These are phyloP conservation scores for Cyanistes caeruleus DNA, from an alignment of 2,113 vertebrate species.

Conservation along the genomic window DNA sequence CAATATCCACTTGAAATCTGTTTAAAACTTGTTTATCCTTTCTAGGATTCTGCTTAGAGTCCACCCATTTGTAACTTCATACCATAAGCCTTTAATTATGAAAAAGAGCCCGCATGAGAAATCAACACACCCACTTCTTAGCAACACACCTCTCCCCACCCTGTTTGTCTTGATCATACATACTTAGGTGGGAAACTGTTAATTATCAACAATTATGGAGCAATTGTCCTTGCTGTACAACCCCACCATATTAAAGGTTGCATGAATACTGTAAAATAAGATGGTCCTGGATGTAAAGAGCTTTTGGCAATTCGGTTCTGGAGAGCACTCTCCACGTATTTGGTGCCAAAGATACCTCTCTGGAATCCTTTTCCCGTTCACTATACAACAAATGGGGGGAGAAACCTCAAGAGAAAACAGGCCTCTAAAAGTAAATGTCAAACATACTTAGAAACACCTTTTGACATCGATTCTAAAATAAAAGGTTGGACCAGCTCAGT, in stretches of 20 bases:
- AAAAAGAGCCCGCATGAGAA: not conserved
- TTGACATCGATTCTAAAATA: not conserved
- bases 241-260: not conserved
- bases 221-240: not conserved
- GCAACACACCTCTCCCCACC: not conserved
- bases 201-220: conserved; percentile 25
- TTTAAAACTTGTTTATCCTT: conserved; percentile 18
- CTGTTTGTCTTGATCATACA: not conserved
- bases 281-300: not conserved
- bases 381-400: rapidly evolving
- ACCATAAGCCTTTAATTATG: conserved; percentile 33
- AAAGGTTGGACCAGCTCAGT: not conserved
- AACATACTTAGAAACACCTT: not conserved
- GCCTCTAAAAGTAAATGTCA: not conserved
- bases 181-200: conserved; percentile 20
- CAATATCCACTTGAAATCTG: not conserved
- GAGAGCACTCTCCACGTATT: not conserved
- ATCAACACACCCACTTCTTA: conserved; percentile 36
- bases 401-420: not conserved
- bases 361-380: not conserved
- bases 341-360: not conserved
- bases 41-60: conserved; percentile 31
- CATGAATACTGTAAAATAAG: not conserved
- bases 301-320: not conserved
- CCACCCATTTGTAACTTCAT: not conserved